Evolutionary conservation across 2,888 invertebrate species (phyloP).

Genomic region (Escarpia spicata): DNA sequence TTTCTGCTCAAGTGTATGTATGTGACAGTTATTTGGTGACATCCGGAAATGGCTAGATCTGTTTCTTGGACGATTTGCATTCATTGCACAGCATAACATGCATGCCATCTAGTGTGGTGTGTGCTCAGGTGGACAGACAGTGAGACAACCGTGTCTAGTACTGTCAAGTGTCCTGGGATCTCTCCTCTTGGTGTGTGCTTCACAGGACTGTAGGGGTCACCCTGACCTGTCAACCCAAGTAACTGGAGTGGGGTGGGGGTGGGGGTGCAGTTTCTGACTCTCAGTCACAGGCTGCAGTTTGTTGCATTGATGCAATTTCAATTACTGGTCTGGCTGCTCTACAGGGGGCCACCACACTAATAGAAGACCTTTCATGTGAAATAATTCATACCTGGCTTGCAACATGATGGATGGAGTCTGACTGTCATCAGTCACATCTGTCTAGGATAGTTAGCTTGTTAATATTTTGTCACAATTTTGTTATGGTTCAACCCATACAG

Average conservation of each 20-base stretch:
- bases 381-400: background rate
- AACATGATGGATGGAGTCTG: background rate
- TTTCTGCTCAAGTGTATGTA: too few species aligned
- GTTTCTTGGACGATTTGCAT: too few species aligned
- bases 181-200: background rate
- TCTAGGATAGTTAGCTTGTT: background rate
- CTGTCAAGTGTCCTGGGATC: background rate
- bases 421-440: background rate
- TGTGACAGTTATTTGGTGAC: too few species aligned
- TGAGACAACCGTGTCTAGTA: background rate
- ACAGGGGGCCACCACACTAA: background rate
- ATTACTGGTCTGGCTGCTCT: background rate
- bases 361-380: background rate
- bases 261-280: too few species aligned
- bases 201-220: background rate
- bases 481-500: too few species aligned
- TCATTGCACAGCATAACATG: too few species aligned
- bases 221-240: background rate
- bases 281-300: background rate
- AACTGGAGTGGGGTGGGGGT: background rate
- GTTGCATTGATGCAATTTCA: background rate
- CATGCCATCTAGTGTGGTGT: too few species aligned
- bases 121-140: too few species aligned
- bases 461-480: background rate
- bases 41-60: too few species aligned